Percentiles rank a stretch among this genome's conserved stretches.
phyloP scores from a whole-genome alignment of 2,113 vertebrate species.

The Etheostoma spectabile region DNA sequence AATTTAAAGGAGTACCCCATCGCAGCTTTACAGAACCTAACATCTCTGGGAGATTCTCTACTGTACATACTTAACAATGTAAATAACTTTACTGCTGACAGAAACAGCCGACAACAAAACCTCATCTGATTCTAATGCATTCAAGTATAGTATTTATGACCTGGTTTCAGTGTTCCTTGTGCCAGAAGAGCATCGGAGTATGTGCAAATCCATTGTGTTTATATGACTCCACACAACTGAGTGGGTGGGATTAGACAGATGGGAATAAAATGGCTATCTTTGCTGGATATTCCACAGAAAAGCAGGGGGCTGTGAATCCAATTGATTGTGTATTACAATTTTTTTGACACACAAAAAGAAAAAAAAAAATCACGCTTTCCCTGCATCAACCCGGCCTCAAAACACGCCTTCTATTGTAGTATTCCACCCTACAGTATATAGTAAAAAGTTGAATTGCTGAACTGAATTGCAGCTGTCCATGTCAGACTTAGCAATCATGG shows the following conservation, averaged over 20 bases:
- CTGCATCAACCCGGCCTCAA: conserved; percentile 28
- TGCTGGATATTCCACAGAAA: conserved; percentile 31
- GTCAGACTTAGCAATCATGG: conserved; percentile 15
- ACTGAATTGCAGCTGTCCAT: conserved; percentile 37
- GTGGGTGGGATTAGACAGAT: conserved; percentile 22
- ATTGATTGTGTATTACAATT: conserved; percentile 19
- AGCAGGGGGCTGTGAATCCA: conserved; percentile 25
- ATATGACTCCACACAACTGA: conserved; percentile 38
- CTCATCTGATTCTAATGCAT: conserved; percentile 75
- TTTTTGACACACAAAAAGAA: background rate
- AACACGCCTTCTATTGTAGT: conserved; percentile 34
- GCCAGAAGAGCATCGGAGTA: conserved; percentile 52
- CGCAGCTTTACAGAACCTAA: conserved; percentile 79
- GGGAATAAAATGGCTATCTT: conserved; percentile 16
- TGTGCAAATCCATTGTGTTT: conserved; percentile 49
- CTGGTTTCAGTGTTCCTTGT: conserved; percentile 59
- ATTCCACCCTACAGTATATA: conserved; percentile 6
- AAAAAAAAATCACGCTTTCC: conserved; percentile 8
- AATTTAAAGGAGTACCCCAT: conserved; percentile 70
- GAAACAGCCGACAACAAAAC: conserved; percentile 74
- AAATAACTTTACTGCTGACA: conserved; percentile 73
- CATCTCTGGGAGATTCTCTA: conserved; percentile 82
- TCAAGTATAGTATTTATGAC: conserved; percentile 67
- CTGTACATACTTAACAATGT: conserved; percentile 76
- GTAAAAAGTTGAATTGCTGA: conserved; percentile 18